phyloP scores from a whole-genome alignment of 2,113 vertebrate species.

The Calypte anna region DNA sequence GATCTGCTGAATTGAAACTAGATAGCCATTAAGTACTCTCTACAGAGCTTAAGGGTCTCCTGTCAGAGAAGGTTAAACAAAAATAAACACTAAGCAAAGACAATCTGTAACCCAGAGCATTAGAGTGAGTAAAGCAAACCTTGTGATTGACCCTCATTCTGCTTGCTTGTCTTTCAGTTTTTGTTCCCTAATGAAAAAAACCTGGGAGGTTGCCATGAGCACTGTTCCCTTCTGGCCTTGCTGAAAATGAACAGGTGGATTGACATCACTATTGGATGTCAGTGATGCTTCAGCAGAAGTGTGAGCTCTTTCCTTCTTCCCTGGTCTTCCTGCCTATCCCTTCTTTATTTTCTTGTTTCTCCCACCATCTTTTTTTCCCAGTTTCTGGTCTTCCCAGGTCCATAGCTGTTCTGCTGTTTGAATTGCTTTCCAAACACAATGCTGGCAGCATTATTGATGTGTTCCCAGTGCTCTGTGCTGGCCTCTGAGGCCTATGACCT shows the following conservation, averaged over 20 bases:
- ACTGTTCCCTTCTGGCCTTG: neutral
- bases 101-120: neutral
- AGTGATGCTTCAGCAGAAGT: neutral
- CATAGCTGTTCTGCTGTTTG: neutral
- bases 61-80: slow-evolving; percentile 2
- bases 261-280: rapidly evolving
- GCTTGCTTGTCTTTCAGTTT: rapidly evolving
- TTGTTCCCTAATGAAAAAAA: neutral
- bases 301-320: neutral
- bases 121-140: rapidly evolving
- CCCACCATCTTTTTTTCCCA: too few relatives aligned
- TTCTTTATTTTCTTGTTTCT: neutral
- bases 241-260: neutral
- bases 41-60: neutral
- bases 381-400: neutral
- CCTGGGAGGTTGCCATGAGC: neutral
- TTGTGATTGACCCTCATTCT: neutral
- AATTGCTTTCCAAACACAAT: neutral
- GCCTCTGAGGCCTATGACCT: neutral
- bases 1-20: neutral
- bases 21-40: neutral
- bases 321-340: neutral
- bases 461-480: neutral
- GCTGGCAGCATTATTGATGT: neutral
- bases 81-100: neutral